phyloP scores from a whole-genome alignment of 2,797 vertebrate genomes.

The Clarias pachynema region DNA sequence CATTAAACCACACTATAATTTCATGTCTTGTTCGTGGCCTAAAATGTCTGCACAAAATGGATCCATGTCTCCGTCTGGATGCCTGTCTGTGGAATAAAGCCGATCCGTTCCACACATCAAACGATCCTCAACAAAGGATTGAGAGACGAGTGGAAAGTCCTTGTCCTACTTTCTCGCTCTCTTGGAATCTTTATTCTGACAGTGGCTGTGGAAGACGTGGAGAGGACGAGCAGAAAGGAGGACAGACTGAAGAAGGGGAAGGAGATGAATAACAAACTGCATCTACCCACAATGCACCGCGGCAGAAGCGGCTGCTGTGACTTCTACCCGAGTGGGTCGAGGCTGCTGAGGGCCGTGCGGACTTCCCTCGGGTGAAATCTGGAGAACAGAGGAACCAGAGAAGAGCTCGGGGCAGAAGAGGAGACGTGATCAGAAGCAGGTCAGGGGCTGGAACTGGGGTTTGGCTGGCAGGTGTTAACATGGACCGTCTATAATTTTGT shows the following conservation, averaged over 20 bases:
- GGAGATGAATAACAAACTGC: slow-evolving; percentile 9
- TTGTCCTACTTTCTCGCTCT: slow-evolving; percentile 66
- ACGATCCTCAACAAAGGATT: slow-evolving; percentile 49
- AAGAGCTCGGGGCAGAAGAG: not conserved
- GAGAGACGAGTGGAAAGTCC: slow-evolving; percentile 60
- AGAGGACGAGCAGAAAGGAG: slow-evolving; percentile 40
- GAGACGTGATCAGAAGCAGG: not conserved
- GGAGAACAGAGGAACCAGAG: not conserved
- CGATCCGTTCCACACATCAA: not conserved
- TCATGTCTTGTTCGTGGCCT: not conserved
- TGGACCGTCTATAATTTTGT: not conserved
- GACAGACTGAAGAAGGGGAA: slow-evolving; percentile 35
- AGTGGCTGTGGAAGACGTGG: not conserved
- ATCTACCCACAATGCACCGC: slow-evolving; percentile 12
- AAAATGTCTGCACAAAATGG: not conserved
- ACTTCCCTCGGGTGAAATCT: not conserved
- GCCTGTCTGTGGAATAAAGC: not conserved
- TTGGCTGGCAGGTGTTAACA: not conserved
- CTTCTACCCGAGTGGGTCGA: no score
- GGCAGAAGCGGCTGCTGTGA: not conserved
- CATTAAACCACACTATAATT: not conserved
- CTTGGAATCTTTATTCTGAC: slow-evolving; percentile 51
- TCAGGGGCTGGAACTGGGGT: not conserved
- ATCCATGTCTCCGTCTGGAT: not conserved
- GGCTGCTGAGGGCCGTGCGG: not conserved